Evolutionary conservation across 2,888 invertebrate species (phyloP).

Genomic region (Cyaniris semiargus): DNA sequence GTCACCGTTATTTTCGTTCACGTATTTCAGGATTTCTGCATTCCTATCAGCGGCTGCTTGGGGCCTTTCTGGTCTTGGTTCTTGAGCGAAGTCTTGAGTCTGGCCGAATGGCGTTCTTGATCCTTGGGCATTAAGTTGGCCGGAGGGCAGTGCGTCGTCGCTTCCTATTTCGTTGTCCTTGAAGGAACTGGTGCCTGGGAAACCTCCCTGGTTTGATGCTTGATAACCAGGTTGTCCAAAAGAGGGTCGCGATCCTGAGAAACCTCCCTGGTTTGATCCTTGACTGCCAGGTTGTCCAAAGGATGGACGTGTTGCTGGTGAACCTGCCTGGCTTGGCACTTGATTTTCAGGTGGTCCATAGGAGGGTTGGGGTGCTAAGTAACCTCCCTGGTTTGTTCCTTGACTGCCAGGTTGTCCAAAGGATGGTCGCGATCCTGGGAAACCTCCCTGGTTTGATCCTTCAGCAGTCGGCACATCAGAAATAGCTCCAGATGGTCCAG

Average conservation of each 20-base stretch:
- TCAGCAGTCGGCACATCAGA: neutral
- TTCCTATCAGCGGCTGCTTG: conserved; percentile 63
- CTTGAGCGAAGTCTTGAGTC: conserved; percentile 34
- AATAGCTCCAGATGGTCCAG: neutral
- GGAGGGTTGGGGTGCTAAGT: neutral
- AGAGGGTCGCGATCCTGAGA: neutral
- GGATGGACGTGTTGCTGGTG: neutral
- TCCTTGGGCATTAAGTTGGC: neutral
- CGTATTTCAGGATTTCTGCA: conserved; percentile 65
- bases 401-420: neutral
- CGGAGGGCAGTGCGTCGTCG: neutral
- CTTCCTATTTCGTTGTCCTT: neutral
- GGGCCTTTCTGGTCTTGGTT: conserved; percentile 56
- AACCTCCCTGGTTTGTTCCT: neutral
- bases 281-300: neutral
- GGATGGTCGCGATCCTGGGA: neutral
- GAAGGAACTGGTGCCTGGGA: neutral
- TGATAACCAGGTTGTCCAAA: neutral
- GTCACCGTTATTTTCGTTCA: conserved; percentile 68
- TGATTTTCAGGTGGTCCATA: neutral
- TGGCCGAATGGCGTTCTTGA: conserved; percentile 16
- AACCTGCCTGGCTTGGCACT: neutral
- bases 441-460: neutral
- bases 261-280: neutral
- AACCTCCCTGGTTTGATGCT: neutral